Evolutionary conservation across 2,797 vertebrate genomes (phyloP), one percentile per base, ranked within the genome.

Genomic region (Crenichthys baileyi): DNA sequence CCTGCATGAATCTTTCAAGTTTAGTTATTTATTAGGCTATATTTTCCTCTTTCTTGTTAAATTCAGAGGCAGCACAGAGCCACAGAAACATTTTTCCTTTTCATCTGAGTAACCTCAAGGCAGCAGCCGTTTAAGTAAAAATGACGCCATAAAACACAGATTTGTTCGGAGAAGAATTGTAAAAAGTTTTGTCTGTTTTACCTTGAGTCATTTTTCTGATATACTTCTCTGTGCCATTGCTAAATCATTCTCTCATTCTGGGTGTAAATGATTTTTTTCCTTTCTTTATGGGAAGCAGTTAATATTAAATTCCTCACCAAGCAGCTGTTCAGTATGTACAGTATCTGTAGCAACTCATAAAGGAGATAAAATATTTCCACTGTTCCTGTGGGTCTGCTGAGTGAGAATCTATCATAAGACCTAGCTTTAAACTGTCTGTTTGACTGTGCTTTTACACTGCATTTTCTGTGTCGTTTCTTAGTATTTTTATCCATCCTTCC

Each of bases 121-220:
- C 63, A 41, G 36, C 36, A 41, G 36, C 63, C 36, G 20, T 67
- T 41, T 67, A 41, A 67, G 20, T 41, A 41, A 41, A 67, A 41
- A 41, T 41, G 63, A 41, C 20, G 9, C 63, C 63, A 67, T 67
- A 41, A 67, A 67, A 67, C 24, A 67, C 41, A 67, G 63, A 67
- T 67, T 67, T 67, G 5, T 67, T 67, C 36, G 0, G 63, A 39
- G 36, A 39, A 67, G 16, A 36, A 5, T 22, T 6, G 22, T 26
- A n/a, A 46, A 41, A 68, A 68, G 67, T 68, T 68, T 68, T 68
- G 39, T 46, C 39, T 68, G n/a, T 72, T 72, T 72, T 72, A 73
- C 51, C 51, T 60, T 56, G 72, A 44, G 36, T 74, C 60, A 74
- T 74, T n/a, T 60, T 16, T 56, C 55, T 44, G 55, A 44, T 15